Base-by-base conservation (phyloP, 1,140 invertebrate genomes). In the Cotesia chilonis region DNA sequence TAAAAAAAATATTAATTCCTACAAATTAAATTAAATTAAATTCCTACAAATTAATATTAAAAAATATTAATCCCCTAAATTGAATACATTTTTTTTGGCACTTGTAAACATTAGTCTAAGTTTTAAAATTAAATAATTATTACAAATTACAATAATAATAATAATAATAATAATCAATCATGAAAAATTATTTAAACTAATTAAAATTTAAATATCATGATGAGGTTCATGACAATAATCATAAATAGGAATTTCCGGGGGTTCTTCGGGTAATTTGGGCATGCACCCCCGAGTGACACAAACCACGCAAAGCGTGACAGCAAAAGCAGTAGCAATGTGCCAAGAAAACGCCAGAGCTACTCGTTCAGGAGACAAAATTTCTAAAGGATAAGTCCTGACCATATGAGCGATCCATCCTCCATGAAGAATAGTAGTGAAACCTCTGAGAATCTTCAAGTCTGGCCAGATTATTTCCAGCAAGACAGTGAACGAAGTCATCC, bases 341-440 rank as follows among this genome's bases (percentile, higher is more conserved):
- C 84, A 85, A 5, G 85, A 80, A 65, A 85, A 85, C 14, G 79
- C 76, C 0, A 87, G 63, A n/a, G 81, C 81, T n/a, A 85, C 78
- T 74, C 77, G 79, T 54, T 81, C 77, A 12, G 76, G 20, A 4
- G 68, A 52, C 0, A 79, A 47, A 61, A 68, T 51, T 5, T 77
- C 73, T 4, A 68, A 66, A 3, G 72, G 75, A 65, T 78, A 77
- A 20, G 82, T 66, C 65, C 82, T 65, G 6, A 85, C 79, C 78
- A 84, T 82, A 52, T 86, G 85, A 4, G 83, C 81, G 52, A 86
- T 82, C 86, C 86, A 87, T 65, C 76, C 74, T 35, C 86, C 86
- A 66, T 87, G 86, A 5, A 87, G 63, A 1, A 87, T 68, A 14
- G 85, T 84, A 1, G 80, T 77, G 47, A 72, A 72, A 28, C 79